Evolutionary conservation across 2,113 vertebrate species (phyloP).

Genomic region (Cynoglossus semilaevis): DNA sequence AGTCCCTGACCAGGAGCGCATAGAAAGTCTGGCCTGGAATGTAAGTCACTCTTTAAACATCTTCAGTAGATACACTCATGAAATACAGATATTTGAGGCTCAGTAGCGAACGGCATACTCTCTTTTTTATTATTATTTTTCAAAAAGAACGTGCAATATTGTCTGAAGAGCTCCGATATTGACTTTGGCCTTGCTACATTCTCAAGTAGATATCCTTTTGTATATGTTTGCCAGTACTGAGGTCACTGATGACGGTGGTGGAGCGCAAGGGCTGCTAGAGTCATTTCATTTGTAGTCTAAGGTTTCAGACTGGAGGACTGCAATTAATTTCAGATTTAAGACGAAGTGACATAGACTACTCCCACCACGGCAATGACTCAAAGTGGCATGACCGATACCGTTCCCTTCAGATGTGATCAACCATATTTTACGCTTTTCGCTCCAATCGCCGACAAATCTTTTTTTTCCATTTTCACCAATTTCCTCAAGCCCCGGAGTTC

Average conservation of each 20-base stretch:
- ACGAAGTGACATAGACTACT: constrained; percentile 51
- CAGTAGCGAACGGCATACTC: constrained; percentile 17
- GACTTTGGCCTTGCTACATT: background rate
- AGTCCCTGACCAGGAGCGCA: constrained; percentile 48
- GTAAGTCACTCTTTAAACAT: constrained; percentile 59
- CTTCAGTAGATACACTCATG: constrained; percentile 32
- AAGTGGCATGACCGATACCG: background rate
- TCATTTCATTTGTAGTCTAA: constrained; percentile 46
- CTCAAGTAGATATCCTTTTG: constrained; percentile 31
- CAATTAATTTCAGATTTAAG: constrained; percentile 58
- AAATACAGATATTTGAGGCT: background rate
- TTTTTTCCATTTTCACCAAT: constrained; percentile 4
- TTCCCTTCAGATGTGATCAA: constrained; percentile 12
- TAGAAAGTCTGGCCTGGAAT: constrained; percentile 53
- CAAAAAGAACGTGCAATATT: constrained; percentile 11
- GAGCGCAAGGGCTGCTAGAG: constrained; percentile 52
- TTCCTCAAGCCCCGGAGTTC: no score
- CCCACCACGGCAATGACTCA: constrained; percentile 12
- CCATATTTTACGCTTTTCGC: constrained; percentile 12
- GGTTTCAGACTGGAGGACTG: constrained; percentile 53
- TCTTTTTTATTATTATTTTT: constrained; percentile 1
- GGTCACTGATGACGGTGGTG: constrained; percentile 40
- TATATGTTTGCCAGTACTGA: constrained; percentile 20
- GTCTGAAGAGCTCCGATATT: constrained; percentile 5
- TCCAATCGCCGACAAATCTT: constrained; percentile 9